phyloP scores from a whole-genome alignment of 2,797 vertebrate species.

The Enteromius unitaeniatus region DNA sequence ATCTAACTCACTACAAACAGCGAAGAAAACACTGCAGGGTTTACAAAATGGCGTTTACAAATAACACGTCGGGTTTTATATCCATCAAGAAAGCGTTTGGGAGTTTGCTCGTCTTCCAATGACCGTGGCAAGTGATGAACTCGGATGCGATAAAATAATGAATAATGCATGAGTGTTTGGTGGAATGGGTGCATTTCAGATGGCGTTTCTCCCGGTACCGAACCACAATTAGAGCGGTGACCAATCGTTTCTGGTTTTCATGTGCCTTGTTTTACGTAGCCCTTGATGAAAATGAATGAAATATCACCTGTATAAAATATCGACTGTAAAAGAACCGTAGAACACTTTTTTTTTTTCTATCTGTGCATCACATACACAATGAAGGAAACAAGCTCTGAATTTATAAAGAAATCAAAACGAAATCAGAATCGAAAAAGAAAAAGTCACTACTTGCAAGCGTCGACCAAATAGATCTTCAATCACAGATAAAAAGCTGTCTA shows the following conservation, averaged over 20 bases:
- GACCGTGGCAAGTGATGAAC: neutral
- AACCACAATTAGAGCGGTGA: conserved; percentile 8
- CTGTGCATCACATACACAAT: conserved; percentile 77
- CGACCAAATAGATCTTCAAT: conserved; percentile 71
- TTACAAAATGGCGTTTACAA: conserved; percentile 37
- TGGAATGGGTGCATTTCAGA: conserved; percentile 12
- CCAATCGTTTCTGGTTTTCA: neutral
- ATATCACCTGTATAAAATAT: conserved; percentile 78
- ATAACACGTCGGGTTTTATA: conserved; percentile 13
- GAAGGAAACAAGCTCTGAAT: conserved; percentile 53
- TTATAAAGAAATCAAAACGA: conserved; percentile 22
- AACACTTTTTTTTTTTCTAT: conserved; percentile 59
- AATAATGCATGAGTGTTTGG: conserved; percentile 16
- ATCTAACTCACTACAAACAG: conserved; percentile 15
- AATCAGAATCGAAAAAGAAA: conserved; percentile 16
- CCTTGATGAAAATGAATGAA: conserved; percentile 82
- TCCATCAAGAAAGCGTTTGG: conserved; percentile 3
- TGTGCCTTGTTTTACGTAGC: conserved; percentile 67
- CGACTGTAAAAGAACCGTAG: conserved; percentile 61
- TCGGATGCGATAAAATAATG: neutral
- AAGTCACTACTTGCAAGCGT: conserved; percentile 76
- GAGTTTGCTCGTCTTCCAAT: neutral
- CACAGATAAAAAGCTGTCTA: conserved; percentile 73
- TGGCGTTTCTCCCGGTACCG: neutral
- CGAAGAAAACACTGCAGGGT: conserved; percentile 15